Evolutionary conservation across 2,113 vertebrate genomes (phyloP), one percentile per base, ranked within the genome.

Genomic region (Mobula hypostoma): DNA sequence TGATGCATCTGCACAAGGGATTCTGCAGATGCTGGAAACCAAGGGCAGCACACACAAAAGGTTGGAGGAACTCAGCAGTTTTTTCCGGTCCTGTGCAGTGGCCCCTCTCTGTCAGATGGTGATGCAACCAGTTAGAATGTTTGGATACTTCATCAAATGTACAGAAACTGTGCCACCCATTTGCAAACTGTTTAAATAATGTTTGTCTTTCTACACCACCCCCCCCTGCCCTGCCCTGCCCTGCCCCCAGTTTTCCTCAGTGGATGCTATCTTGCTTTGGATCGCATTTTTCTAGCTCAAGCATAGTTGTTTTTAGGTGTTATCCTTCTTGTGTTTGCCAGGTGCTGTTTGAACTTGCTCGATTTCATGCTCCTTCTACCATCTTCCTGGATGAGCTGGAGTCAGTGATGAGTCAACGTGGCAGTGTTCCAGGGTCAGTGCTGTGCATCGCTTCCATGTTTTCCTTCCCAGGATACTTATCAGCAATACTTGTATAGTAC

Each of bases 381-480:
- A 98, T 99, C 95, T 99, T 99, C 96, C 96, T 99, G 97, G 99
- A 99, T 85, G 99, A 99, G 95, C 96, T 99, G 96, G 99, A 99
- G 95, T 99, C 99, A 0, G 98, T 99, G 94, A 99, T 99, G 98
- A 97, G 98, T 94, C 98, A 99, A 93, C 98, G 99, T 96, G 99
- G 98, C 95, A 96, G 94, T 17, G 95, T 94, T 94, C 95, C 95
- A 14, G 97, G 98, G 99, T 99, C 97, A 97, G 94, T 92, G 70
- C 12, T 32, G 7, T 58, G 48, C 48, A 48, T 48, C 48, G 3
- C 48, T 48, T 48, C 48, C 48, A 2, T 48, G 48, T 48, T 48
- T 48, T 48, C 0, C 48, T 48, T 48, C 48, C 48, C 48, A 48
- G 48, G 48, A 48, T 48, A 48, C 48, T 48, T 48, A 48, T 48